phyloP scores from a whole-genome alignment of 2,797 vertebrate genomes.

The Sus cebifrons region DNA sequence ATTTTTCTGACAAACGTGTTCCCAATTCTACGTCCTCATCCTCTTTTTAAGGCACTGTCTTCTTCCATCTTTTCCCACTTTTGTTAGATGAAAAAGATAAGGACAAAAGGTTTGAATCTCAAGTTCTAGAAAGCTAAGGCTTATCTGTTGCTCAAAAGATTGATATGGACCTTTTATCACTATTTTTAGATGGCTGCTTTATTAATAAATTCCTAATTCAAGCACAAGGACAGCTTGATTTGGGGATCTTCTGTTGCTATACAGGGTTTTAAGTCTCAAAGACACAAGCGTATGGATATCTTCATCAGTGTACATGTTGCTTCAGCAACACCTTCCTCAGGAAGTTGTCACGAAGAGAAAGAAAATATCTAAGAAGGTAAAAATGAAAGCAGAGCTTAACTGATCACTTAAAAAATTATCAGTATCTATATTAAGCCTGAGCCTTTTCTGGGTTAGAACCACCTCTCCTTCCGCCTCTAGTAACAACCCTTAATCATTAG shows the following conservation, averaged over 20 bases:
- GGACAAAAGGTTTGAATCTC: background rate
- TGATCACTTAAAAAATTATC: background rate
- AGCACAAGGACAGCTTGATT: background rate
- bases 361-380: background rate
- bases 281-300: background rate
- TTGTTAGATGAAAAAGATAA: background rate
- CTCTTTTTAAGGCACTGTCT: background rate
- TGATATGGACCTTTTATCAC: background rate
- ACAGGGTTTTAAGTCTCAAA: background rate
- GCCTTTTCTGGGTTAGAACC: background rate
- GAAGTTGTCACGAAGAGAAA: background rate
- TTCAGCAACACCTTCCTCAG: background rate
- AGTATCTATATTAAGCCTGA: background rate
- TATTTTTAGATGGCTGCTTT: background rate
- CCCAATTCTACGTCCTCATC: background rate
- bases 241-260: no score
- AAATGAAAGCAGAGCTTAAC: background rate
- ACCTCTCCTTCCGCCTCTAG: background rate
- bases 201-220: background rate
- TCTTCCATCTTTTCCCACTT: background rate
- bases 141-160: background rate
- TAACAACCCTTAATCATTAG: background rate
- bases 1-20: background rate
- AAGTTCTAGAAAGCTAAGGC: background rate
- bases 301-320: accelerated